Base-by-base conservation (phyloP, 2,797 vertebrate genomes). In the Brachymystax lenok region DNA sequence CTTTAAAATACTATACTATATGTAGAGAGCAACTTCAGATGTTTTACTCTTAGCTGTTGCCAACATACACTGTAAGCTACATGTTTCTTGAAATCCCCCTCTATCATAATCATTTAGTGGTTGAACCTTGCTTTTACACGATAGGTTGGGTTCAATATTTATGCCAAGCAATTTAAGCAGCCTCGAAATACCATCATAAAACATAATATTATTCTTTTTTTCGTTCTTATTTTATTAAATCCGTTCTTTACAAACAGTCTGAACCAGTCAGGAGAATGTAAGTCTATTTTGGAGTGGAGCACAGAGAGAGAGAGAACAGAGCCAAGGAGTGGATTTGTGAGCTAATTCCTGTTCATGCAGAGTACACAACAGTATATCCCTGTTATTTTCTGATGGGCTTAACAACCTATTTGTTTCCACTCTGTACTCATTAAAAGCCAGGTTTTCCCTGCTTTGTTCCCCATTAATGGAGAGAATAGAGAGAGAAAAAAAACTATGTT, bases 391-490 rank as follows among this genome's bases (percentile, higher is more conserved):
- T 46, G 40, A 46, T 46, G 40, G 10, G 40, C 40, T 46, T 46
- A 46, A 46, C 40, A 46, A 46, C 40, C 40, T 46, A 46, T 46
- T 46, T 46, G 40, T 46, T 46, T 46, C 40, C 10, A 46, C 40
- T 46, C 40, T 46, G 28, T 80, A 80, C 63, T 24, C 7, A 28
- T 33, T 67, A 50, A 33, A 17, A 17, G 4, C 30, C 51, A 28
- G 64, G 50, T 83, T 77, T 46, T 46, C 40, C 40, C 40, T 56
- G 30, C 24, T 50, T 70, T 59, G 51, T 24, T 33, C 67, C 19
- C 50, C 8, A n/a, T 69, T 46, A 46, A 46, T 17, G 66, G 66
- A 17, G 30, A 79, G 46, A 77, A 19, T 73, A 50, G 80, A 86
- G 89, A 88, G 40, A 7, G 8, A 40, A 10, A 40, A 30, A 35